Conservation (phyloP, 2,888 invertebrate species). For the Conomelus anceps region DNA sequence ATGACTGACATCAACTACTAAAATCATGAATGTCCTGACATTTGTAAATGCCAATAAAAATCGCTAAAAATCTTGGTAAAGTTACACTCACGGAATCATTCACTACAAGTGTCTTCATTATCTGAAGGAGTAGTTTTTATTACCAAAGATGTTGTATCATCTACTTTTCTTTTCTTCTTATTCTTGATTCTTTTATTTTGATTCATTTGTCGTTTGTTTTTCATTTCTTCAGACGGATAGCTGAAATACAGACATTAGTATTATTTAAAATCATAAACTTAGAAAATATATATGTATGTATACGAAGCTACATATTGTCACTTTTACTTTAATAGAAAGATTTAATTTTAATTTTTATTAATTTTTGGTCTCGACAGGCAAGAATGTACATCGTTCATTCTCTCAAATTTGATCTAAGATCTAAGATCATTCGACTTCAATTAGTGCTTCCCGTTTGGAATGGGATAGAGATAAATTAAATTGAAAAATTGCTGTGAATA, state of each 20-base stretch:
- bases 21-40: neutral
- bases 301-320: too few relatives aligned
- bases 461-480: too few relatives aligned
- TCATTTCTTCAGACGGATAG: constrained; percentile 42
- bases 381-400: too few relatives aligned
- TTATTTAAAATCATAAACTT: constrained; percentile 8
- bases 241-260: constrained; percentile 13
- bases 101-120: neutral
- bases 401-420: too few relatives aligned
- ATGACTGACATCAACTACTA: neutral
- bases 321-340: too few relatives aligned
- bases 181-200: constrained; percentile 57
- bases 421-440: too few relatives aligned
- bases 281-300: too few relatives aligned
- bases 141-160: constrained; percentile 5
- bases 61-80: neutral
- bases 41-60: neutral
- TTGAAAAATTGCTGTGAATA: too few relatives aligned
- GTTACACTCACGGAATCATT: neutral
- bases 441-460: too few relatives aligned
- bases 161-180: constrained; percentile 23
- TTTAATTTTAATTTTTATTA: too few relatives aligned
- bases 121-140: neutral
- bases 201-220: constrained; percentile 55
- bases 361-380: too few relatives aligned